Evolutionary conservation across 2,113 vertebrate genomes (phyloP).

Genomic region (Pomatostomus ruficeps): DNA sequence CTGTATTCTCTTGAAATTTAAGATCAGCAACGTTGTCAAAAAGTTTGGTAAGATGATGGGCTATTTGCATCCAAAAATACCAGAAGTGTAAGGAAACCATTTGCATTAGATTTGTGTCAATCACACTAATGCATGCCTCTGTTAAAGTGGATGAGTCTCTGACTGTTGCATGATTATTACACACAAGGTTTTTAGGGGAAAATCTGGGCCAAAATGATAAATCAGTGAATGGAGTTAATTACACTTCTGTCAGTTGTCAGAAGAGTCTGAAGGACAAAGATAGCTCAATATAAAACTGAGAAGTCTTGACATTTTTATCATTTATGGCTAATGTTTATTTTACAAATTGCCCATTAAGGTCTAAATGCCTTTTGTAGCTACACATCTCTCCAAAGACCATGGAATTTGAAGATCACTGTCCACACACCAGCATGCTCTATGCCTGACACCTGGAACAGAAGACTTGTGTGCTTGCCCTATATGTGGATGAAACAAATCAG

Average conservation of each 20-base stretch:
- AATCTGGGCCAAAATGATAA: neutral
- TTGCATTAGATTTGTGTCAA: neutral
- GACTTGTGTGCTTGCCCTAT: neutral
- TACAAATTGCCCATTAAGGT: neutral
- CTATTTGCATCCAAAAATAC: slow-evolving; percentile 63
- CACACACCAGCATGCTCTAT: neutral
- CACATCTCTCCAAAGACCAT: neutral
- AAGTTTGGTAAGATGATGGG: slow-evolving; percentile 74
- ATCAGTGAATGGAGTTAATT: neutral
- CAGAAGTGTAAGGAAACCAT: neutral
- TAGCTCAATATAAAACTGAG: neutral
- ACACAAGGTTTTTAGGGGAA: neutral
- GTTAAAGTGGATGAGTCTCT: neutral
- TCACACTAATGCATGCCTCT: neutral
- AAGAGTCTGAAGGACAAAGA: neutral
- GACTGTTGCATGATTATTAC: neutral
- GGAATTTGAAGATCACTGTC: neutral
- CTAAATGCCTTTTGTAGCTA: neutral
- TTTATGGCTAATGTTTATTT: neutral
- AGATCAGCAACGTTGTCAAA: slow-evolving; percentile 77
- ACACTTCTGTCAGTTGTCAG: neutral
- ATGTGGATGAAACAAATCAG: neutral
- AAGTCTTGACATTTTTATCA: neutral
- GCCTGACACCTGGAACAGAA: neutral
- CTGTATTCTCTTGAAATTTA: slow-evolving; percentile 65